These are phyloP conservation scores for Rhagoletis pomonella DNA, from an alignment of 1,140 invertebrate species.

Conservation along the genomic window DNA sequence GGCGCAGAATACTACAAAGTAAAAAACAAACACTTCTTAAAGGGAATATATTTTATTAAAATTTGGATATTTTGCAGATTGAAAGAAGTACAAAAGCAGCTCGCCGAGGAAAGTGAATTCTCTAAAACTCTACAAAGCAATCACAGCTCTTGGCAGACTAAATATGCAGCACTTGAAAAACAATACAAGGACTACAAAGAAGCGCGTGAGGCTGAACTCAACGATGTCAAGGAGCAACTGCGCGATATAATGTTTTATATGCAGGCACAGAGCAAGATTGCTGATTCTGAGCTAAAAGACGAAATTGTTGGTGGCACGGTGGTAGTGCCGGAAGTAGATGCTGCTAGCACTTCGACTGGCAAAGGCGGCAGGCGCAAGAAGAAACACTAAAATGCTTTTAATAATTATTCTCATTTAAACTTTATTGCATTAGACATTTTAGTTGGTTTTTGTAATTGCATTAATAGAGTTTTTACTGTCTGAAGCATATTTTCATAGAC, in stretches of 20 bases:
- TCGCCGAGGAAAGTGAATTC: constrained; percentile 87
- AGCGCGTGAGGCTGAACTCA: constrained; percentile 86
- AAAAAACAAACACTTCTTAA: constrained; percentile 55
- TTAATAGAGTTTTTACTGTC: too few species aligned
- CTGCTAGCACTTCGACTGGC: constrained; percentile 53
- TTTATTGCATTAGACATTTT: too few species aligned
- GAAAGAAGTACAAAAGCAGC: constrained; percentile 78
- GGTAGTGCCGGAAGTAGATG: constrained; percentile 76
- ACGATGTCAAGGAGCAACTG: constrained; percentile 92
- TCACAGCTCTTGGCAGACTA: constrained; percentile 84
- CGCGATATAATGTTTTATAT: constrained; percentile 97
- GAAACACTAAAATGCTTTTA: constrained; percentile 57
- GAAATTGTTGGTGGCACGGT: constrained; percentile 84
- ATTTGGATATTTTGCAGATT: constrained; percentile 71
- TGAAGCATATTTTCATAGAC: too few species aligned
- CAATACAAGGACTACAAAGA: constrained; percentile 80
- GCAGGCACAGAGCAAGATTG: constrained; percentile 83
- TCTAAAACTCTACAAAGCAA: constrained; percentile 86
- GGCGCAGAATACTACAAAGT: constrained; percentile 78
- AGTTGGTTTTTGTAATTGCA: too few species aligned
- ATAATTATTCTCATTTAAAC: too few species aligned
- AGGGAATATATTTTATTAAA: too few species aligned
- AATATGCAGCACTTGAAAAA: constrained; percentile 81
- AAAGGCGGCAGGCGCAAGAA: constrained; percentile 67
- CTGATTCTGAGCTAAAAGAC: constrained; percentile 78